phyloP scores from a whole-genome alignment of 1,140 invertebrate genomes.

The Rhynchophorus ferrugineus region DNA sequence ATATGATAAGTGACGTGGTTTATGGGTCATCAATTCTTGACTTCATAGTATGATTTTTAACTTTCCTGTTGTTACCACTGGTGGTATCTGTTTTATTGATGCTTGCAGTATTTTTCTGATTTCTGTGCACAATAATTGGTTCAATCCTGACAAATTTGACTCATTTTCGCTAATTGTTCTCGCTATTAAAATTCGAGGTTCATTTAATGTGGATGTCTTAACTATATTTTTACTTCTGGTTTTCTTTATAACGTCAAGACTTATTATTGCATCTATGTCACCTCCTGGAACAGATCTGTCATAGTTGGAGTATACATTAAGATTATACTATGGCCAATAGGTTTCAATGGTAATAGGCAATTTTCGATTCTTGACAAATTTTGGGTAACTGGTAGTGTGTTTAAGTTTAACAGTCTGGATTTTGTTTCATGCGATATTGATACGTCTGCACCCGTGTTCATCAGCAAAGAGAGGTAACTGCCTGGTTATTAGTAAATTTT shows the following conservation, averaged over 20 bases:
- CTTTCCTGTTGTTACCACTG: slow-evolving; percentile 7
- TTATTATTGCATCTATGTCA: slow-evolving; percentile 12
- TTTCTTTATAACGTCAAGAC: slow-evolving; percentile 11
- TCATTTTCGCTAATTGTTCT: too few species aligned
- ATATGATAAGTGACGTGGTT: slow-evolving; percentile 17
- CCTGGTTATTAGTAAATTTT: background rate
- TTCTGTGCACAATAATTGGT: slow-evolving; percentile 1
- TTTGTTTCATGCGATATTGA: slow-evolving; percentile 5
- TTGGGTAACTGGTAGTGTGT: background rate
- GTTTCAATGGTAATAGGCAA: background rate
- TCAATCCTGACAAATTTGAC: slow-evolving; percentile 10
- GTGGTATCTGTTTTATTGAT: background rate
- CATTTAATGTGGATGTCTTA: slow-evolving; percentile 1
- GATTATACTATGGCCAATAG: slow-evolving; percentile 3
- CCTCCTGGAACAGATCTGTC: slow-evolving; percentile 11
- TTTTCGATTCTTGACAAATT: background rate
- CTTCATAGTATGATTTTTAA: slow-evolving; percentile 10
- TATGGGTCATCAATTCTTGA: slow-evolving; percentile 13
- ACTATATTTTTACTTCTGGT: background rate
- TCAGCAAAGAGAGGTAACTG: background rate
- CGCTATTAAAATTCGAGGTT: too few species aligned
- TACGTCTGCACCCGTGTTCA: slow-evolving; percentile 10
- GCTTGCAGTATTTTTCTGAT: background rate
- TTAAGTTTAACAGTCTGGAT: slow-evolving; percentile 4
- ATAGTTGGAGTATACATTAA: slow-evolving; percentile 2